Evolutionary conservation across 2,888 invertebrate genomes (phyloP), one percentile per base, ranked within the genome.

Genomic region (Aelia acuminata): DNA sequence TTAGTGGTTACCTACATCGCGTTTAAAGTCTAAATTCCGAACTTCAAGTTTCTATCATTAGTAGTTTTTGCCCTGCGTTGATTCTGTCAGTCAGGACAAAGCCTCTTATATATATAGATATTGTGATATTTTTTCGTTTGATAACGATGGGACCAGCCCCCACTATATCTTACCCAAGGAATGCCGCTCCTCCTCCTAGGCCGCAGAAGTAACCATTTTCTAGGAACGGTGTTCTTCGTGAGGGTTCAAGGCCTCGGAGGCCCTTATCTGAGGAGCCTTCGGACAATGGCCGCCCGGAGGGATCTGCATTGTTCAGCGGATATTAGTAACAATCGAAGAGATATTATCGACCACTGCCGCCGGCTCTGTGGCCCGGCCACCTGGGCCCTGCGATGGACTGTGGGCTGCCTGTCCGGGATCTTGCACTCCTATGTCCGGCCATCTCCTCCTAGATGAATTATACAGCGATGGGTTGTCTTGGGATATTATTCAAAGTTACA

Each of bases 271-370:
- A 47, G 80, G n/a, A 80, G 80, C 80, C 43, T 80, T 80, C 80
- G 80, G 80, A 80, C 80, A 80, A 80, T 80, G 43, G 80, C 80
- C 80, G 80, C 80, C 80, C 43, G n/a, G 80, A 80, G 80, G 80
- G 80, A 80, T 80, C 80, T 47, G 80, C 80, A 80, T 80, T 80
- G 80, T 80, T 80, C 80, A 80, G 43, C n/a, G 80, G 80, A 47
- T 80, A 80, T 80, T 80, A 80, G 80, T 80, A 80, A 80, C 80
- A 80, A 80, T 80, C 75, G 75, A 43, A 43, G 5, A 43, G 80
- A 80, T 80, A 80, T 80, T 80, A 80, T 80, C 80, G 80, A 22
- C 10, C 13, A 39, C 11, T 80, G 80, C 80, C 80, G 80, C 80
- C 43, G 80, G 80, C 63, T 70, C 63, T 70, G 18, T 3, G 31